Evolutionary conservation across 2,113 vertebrate species (phyloP).

Genomic region (Dendropsophus ebraccatus): DNA sequence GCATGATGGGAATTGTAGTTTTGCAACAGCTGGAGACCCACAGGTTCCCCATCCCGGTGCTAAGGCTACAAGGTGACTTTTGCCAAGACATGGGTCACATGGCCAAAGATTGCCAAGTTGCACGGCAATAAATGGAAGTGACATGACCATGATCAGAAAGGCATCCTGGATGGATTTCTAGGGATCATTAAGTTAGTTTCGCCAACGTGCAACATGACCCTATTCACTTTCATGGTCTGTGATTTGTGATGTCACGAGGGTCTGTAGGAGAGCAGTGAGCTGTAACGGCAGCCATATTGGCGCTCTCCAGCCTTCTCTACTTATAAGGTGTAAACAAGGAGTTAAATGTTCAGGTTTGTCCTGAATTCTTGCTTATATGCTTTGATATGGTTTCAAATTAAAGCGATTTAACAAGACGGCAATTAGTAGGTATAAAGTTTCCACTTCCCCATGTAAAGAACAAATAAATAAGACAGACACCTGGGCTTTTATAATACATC

Average conservation of each 20-base stretch:
- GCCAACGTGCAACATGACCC: no score
- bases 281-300: neutral
- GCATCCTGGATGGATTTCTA: no score
- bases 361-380: neutral
- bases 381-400: neutral
- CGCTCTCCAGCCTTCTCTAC: neutral
- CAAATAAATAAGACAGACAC: neutral
- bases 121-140: no score
- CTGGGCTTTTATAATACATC: slow-evolving; percentile 22
- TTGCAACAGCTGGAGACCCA: no score
- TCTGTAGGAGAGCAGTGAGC: neutral
- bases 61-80: no score
- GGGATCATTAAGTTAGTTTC: no score
- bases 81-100: no score
- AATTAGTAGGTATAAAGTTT: slow-evolving; percentile 23
- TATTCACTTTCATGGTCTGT: no score
- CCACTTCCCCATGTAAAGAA: slow-evolving; percentile 21
- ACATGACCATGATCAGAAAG: no score
- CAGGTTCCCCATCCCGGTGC: no score
- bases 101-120: no score
- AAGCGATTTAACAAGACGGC: neutral
- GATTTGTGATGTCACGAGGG: neutral
- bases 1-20: no score
- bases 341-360: neutral
- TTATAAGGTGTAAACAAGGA: neutral